Conservation (phyloP, 1,140 invertebrate genomes). For the Holcopasites calliopsidis region DNA sequence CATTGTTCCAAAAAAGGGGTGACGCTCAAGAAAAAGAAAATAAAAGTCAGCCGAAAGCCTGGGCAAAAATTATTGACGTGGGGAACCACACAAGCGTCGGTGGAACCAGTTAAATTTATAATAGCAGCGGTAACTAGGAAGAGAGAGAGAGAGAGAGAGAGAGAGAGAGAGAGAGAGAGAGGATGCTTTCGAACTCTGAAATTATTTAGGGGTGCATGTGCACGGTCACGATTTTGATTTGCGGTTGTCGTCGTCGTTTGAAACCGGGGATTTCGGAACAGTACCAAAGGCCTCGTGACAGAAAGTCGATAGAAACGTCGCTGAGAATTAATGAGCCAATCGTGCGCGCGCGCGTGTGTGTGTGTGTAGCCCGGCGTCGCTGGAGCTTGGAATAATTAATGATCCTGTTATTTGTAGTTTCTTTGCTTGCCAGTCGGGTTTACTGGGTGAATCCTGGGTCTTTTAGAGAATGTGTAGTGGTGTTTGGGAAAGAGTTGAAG, state of each 20-base stretch:
- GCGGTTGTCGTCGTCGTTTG: slow-evolving; percentile 25
- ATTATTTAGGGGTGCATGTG: slow-evolving; percentile 37
- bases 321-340: slow-evolving; percentile 65
- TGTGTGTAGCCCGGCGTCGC: slow-evolving; percentile 45
- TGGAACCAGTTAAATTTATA: too few relatives aligned
- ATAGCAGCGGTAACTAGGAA: too few relatives aligned
- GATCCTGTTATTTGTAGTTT: slow-evolving; percentile 44
- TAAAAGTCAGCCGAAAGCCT: too few relatives aligned
- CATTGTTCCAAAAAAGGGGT: background rate
- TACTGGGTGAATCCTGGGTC: background rate
- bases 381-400: slow-evolving; percentile 58
- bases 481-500: background rate
- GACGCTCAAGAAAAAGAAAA: too few relatives aligned
- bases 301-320: slow-evolving; percentile 60
- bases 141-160: too few relatives aligned
- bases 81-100: too few relatives aligned
- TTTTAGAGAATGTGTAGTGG: background rate
- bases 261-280: slow-evolving; percentile 38
- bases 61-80: too few relatives aligned
- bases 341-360: too few relatives aligned
- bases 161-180: too few relatives aligned
- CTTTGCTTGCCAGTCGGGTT: slow-evolving; percentile 6
- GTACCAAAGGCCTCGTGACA: slow-evolving; percentile 45
- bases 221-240: slow-evolving; percentile 55
- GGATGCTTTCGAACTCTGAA: slow-evolving; percentile 25